Conservation (phyloP, 64 coral and sea anemone species). For the Acropora tenuis region DNA sequence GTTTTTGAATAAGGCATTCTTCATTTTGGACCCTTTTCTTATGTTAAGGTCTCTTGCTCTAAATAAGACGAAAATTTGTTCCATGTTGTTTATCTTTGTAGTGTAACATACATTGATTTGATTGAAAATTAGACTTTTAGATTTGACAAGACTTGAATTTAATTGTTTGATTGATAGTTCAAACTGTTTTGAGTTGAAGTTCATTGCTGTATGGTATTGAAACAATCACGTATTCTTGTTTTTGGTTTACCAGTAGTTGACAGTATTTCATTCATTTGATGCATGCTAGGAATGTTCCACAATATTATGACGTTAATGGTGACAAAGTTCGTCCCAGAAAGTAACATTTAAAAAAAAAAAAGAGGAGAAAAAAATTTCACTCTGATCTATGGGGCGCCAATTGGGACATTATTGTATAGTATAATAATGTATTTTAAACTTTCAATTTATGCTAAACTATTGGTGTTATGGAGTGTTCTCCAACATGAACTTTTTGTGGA, state of each 20-base stretch:
- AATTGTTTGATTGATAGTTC: background rate
- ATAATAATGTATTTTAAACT: too few species aligned
- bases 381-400: too few species aligned
- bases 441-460: too few species aligned
- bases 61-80: conserved; percentile 2
- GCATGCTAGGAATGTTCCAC: background rate
- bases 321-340: background rate
- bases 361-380: background rate
- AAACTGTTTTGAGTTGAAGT: background rate
- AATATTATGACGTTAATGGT: background rate
- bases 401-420: too few species aligned
- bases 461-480: too few species aligned
- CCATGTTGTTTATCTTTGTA: conserved; percentile 1
- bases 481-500: too few species aligned
- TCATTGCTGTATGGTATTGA: background rate
- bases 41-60: background rate
- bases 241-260: background rate
- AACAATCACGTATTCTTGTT: background rate
- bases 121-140: background rate
- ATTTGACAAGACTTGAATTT: background rate
- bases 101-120: conserved; percentile 1
- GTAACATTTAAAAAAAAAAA: background rate
- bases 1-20: background rate
- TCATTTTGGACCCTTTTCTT: background rate
- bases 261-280: background rate